Percentiles rank a stretch among this genome's conserved stretches.
phyloP scores from a whole-genome alignment of 2,888 invertebrate genomes.

The Cryptus viduatorius region DNA sequence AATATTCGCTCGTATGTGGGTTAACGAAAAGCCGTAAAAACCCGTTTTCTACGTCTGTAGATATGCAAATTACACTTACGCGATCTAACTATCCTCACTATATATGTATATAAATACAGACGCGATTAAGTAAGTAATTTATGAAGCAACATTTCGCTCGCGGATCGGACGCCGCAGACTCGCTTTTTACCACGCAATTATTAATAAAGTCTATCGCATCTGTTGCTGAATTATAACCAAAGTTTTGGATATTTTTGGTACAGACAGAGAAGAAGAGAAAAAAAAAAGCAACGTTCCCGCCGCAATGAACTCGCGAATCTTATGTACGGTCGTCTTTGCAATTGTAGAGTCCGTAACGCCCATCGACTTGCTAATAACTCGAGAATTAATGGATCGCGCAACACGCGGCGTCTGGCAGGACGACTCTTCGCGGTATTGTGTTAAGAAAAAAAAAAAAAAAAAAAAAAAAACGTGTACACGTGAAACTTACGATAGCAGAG shows the following conservation, averaged over 20 bases:
- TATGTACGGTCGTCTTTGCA: conserved; percentile 42
- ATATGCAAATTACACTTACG: background rate
- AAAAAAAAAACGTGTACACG: background rate
- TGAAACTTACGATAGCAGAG: background rate
- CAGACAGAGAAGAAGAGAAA: background rate
- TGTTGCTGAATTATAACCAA: conserved; percentile 81
- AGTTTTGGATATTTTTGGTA: conserved; percentile 72
- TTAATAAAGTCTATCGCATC: conserved; percentile 79
- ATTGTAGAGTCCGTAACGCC: conserved; percentile 51
- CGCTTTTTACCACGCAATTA: conserved; percentile 40
- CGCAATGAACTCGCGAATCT: conserved; percentile 18
- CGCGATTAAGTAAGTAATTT: background rate
- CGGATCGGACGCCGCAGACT: background rate
- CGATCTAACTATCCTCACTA: background rate
- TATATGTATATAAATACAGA: background rate
- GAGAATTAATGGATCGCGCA: conserved; percentile 20
- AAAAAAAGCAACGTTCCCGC: conserved; percentile 60
- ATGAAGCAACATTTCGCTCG: conserved; percentile 1
- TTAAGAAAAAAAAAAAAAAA: background rate
- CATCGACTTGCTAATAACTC: conserved; percentile 45
- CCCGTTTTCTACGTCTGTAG: background rate
- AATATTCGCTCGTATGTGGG: background rate
- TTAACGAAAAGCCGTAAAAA: background rate
- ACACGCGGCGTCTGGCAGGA: conserved; percentile 4
- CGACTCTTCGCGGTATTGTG: background rate